A percentile compares a stretch with the other conserved stretches of the same genome.
Evolutionary conservation across 1,140 invertebrate genomes (phyloP).

Genomic region (Bombus huntii): DNA sequence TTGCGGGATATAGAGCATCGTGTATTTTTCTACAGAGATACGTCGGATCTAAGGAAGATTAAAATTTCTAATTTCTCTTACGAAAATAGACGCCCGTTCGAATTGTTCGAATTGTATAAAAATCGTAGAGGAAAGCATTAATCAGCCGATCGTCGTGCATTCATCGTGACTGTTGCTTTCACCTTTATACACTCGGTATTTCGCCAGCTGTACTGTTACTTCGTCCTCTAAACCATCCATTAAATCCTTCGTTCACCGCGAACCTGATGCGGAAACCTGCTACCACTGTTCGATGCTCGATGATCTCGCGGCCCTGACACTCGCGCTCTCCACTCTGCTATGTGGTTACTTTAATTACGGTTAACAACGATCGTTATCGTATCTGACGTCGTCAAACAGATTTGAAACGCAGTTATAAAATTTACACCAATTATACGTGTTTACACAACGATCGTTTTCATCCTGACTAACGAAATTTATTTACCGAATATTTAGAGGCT

Average conservation of each 20-base stretch:
- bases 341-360: not conserved
- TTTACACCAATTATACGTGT: rapidly evolving
- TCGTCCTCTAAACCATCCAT: slow-evolving; percentile 9
- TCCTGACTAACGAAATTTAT: too few relatives aligned
- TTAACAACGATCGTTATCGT: not conserved
- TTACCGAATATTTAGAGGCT: too few relatives aligned
- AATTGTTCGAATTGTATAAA: not conserved
- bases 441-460: too few relatives aligned
- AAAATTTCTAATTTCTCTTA: not conserved
- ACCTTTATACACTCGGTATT: not conserved
- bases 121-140: not conserved
- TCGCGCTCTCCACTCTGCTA: not conserved
- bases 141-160: not conserved
- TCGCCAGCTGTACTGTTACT: not conserved
- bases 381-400: too few relatives aligned
- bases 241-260: not conserved
- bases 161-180: slow-evolving; percentile 6
- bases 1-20: too few relatives aligned
- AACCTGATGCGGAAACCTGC: not conserved
- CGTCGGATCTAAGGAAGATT: not conserved
- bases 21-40: not conserved
- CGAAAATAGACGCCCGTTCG: not conserved
- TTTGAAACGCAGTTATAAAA: too few relatives aligned
- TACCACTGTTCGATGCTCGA: not conserved
- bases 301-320: slow-evolving; percentile 15